These are phyloP conservation scores for Cataglyphis hispanica DNA, from an alignment of 1,140 invertebrate genomes.

Conservation along the genomic window DNA sequence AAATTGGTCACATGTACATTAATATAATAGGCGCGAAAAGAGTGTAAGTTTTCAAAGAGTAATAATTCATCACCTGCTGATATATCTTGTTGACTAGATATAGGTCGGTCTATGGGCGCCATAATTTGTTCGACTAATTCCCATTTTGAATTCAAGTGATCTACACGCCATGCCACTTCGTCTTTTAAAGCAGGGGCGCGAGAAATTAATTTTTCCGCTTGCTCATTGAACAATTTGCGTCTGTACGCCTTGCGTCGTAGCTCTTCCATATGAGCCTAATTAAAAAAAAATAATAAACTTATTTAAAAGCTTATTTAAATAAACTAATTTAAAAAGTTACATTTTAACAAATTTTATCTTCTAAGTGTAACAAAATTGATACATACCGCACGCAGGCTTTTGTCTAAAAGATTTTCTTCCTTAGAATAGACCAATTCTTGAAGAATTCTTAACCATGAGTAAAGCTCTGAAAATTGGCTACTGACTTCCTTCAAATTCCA, in stretches of 20 bases:
- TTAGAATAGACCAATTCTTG: constrained; percentile 92
- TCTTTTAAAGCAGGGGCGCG: constrained; percentile 91
- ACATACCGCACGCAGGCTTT: constrained; percentile 90
- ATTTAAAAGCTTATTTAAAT: too few species aligned
- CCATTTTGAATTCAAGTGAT: constrained; percentile 93
- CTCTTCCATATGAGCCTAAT: constrained; percentile 92
- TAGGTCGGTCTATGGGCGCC: constrained; percentile 83
- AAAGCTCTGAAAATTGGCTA: constrained; percentile 93
- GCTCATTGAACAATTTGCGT: constrained; percentile 92
- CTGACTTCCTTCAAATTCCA: constrained; percentile 93
- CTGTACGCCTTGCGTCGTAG: constrained; percentile 90
- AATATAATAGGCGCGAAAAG: neutral
- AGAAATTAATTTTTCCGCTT: constrained; percentile 91
- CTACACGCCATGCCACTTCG: constrained; percentile 91
- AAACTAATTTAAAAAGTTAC: constrained; percentile 26
- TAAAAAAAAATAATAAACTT: constrained; percentile 10
- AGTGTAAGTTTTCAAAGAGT: neutral
- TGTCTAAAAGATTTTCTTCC: constrained; percentile 90
- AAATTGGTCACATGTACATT: constrained; percentile 13
- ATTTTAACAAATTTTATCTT: neutral
- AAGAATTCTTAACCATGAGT: constrained; percentile 92
- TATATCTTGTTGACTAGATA: constrained; percentile 84
- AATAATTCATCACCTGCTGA: constrained; percentile 82
- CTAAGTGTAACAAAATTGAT: constrained; percentile 1
- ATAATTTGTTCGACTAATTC: constrained; percentile 89